A percentile compares a stretch with the other conserved stretches of the same genome.
These are phyloP conservation scores for Lithodes maja DNA, from an alignment of 2,888 invertebrate species.

Conservation along the genomic window DNA sequence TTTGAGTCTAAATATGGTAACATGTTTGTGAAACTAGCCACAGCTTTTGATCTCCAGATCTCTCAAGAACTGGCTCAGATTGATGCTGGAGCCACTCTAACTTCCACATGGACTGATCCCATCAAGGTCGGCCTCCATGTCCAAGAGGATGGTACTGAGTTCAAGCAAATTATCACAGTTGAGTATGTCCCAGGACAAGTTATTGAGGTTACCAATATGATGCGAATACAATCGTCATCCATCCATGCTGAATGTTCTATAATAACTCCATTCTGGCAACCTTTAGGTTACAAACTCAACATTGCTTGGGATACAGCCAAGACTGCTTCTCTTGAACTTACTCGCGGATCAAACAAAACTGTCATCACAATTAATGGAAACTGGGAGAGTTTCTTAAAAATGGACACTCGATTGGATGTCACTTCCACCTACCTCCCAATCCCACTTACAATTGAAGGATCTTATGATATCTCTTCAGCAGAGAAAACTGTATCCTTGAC, in stretches of 20 bases:
- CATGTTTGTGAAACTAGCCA: background rate
- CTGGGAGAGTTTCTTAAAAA: background rate
- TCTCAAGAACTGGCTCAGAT: conserved; percentile 11
- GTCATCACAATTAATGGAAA: conserved; percentile 18
- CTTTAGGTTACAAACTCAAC: conserved; percentile 36
- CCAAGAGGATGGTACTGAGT: conserved; percentile 18
- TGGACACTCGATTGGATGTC: conserved; percentile 20
- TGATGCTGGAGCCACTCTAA: background rate
- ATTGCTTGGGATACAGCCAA: conserved; percentile 17
- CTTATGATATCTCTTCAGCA: conserved; percentile 22
- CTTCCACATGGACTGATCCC: conserved; percentile 23
- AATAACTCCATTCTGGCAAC: conserved; percentile 54
- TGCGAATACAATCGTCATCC: background rate
- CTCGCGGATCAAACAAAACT: conserved; percentile 27
- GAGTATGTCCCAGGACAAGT: conserved; percentile 27
- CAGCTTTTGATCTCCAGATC: conserved; percentile 6
- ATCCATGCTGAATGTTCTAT: conserved; percentile 22
- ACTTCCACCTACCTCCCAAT: conserved; percentile 18
- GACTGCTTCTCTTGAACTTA: conserved; percentile 17
- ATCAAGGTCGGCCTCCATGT: conserved; percentile 18
- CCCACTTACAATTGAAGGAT: conserved; percentile 23
- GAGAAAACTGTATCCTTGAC: background rate
- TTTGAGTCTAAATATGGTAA: conserved; percentile 7
- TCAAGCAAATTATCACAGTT: conserved; percentile 9
- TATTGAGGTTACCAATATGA: background rate